Percentiles rank a stretch among this genome's conserved stretches.
Conservation (phyloP, 2,797 vertebrate genomes). For the Gastrophryne carolinensis region DNA sequence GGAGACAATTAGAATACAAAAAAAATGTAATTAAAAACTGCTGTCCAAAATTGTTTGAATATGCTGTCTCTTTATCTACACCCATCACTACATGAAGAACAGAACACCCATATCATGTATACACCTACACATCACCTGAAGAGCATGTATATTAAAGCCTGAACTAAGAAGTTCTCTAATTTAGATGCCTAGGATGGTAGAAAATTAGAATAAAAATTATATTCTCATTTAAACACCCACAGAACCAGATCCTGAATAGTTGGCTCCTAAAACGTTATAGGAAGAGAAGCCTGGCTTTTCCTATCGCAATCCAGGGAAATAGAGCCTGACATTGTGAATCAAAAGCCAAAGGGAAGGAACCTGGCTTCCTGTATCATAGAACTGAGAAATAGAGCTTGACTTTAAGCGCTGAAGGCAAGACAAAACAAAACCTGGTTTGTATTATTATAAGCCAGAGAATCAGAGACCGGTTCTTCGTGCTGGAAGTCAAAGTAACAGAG, state of each 20-base stretch:
- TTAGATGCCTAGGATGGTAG: too few species aligned
- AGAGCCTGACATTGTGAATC: conserved; percentile 14
- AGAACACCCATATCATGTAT: too few species aligned
- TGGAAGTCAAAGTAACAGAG: conserved; percentile 6
- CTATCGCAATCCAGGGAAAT: conserved; percentile 5
- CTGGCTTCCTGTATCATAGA: conserved; percentile 11
- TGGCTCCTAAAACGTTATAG: neutral
- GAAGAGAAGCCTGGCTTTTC: neutral
- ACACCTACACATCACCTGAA: too few species aligned
- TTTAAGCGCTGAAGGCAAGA: neutral
- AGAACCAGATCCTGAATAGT: neutral
- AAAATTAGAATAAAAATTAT: neutral
- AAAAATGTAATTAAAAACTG: too few species aligned
- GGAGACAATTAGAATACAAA: too few species aligned
- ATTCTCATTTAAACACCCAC: neutral
- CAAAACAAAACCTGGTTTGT: conserved; percentile 27
- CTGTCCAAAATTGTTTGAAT: too few species aligned
- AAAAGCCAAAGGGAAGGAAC: conserved; percentile 15
- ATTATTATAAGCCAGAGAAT: conserved; percentile 4
- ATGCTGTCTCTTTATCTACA: too few species aligned
- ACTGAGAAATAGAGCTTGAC: conserved; percentile 19
- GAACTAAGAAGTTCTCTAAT: too few species aligned
- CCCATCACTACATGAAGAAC: too few species aligned
- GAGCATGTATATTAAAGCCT: too few species aligned
- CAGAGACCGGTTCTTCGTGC: conserved; percentile 4